phyloP scores from a whole-genome alignment of 2,888 invertebrate species.

The Barypeithes pellucidus region DNA sequence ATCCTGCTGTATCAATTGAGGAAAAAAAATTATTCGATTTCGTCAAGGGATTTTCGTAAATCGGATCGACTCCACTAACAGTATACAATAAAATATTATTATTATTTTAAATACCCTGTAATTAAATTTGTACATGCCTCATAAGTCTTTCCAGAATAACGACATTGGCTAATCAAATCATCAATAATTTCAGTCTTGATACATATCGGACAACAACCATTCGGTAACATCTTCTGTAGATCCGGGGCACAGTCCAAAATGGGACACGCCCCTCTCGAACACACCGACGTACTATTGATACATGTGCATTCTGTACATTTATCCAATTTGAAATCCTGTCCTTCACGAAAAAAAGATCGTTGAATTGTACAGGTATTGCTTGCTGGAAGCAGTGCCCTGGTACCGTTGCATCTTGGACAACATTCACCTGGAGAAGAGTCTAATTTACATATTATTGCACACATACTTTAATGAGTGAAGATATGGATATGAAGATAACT shows the following conservation, averaged over 20 bases:
- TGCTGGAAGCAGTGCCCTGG: conserved; percentile 70
- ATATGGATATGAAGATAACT: too few species aligned
- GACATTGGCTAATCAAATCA: conserved; percentile 76
- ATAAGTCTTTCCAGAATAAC: conserved; percentile 78
- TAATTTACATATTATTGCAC: background rate
- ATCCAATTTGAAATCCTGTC: conserved; percentile 69
- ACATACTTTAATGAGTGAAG: too few species aligned
- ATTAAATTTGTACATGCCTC: conserved; percentile 73
- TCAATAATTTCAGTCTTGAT: conserved; percentile 77
- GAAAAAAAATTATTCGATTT: too few species aligned
- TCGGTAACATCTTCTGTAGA: conserved; percentile 77
- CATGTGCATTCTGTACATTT: conserved; percentile 91
- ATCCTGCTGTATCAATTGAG: too few species aligned
- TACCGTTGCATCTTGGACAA: conserved; percentile 75
- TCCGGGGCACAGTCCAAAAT: conserved; percentile 90
- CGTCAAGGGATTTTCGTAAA: too few species aligned
- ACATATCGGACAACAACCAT: conserved; percentile 86
- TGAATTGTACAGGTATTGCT: conserved; percentile 73
- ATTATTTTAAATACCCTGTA: background rate
- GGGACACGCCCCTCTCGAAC: conserved; percentile 88
- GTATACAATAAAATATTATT: too few species aligned
- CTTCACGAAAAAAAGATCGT: conserved; percentile 60
- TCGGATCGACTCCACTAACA: too few species aligned
- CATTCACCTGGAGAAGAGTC: conserved; percentile 78
- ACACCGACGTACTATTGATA: conserved; percentile 84